These are phyloP conservation scores for Holacanthella duospinosa DNA, from an alignment of 2,888 invertebrate species.

Conservation along the genomic window DNA sequence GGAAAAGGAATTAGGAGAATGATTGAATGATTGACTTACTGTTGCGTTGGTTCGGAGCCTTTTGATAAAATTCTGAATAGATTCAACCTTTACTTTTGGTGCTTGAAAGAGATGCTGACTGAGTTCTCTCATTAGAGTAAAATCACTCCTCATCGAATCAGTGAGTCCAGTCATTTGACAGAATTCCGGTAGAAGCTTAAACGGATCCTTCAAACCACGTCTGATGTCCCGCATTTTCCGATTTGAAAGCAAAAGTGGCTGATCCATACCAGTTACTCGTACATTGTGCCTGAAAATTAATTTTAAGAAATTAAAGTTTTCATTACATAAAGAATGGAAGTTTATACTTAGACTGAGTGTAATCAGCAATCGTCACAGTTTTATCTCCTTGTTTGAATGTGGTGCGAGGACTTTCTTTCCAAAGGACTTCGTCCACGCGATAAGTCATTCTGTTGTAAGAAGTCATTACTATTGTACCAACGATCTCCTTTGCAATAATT, in stretches of 20 bases:
- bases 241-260: conserved; percentile 4
- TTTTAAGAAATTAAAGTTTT: background rate
- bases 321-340: too few relatives aligned
- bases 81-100: background rate
- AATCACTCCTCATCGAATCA: conserved; percentile 69
- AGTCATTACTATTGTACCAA: conserved; percentile 59
- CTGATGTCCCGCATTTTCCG: background rate
- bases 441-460: conserved; percentile 55
- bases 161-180: conserved; percentile 79
- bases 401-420: conserved; percentile 41
- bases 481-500: conserved; percentile 38
- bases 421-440: conserved; percentile 45
- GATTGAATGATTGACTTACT: conserved; percentile 38
- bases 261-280: conserved; percentile 8
- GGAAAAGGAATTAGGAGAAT: too few relatives aligned
- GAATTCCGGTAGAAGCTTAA: conserved; percentile 68
- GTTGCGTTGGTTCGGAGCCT: conserved; percentile 42
- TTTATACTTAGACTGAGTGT: conserved; percentile 32
- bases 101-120: conserved; percentile 53
- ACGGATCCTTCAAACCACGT: background rate
- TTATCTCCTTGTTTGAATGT: conserved; percentile 40
- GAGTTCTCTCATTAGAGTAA: conserved; percentile 73
- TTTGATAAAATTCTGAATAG: conserved; percentile 45
- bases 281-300: conserved; percentile 37
- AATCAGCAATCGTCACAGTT: conserved; percentile 20